Base-by-base conservation (phyloP, 2,797 vertebrate species). In the Poliocrania exsul region DNA sequence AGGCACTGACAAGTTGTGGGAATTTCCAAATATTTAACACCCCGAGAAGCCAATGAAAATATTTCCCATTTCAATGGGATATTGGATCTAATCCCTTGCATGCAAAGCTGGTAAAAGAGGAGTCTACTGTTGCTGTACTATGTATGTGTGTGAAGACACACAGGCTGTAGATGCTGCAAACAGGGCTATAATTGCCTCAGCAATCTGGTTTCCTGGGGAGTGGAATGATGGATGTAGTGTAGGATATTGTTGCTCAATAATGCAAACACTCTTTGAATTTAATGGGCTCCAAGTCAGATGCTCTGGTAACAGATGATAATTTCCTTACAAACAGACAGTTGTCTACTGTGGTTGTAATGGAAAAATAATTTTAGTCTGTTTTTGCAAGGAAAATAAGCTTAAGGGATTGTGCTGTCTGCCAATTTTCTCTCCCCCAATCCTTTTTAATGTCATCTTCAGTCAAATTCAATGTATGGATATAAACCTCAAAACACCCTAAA, bases 281-380 rank as follows among this genome's bases (percentile, higher is more conserved):
- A 81, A 81, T 78, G 29, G 42, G 37, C 17, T 94, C 72, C 69
- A 62, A 81, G 40, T 91, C 58, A 93, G 65, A 86, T 83, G 47
- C 89, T 86, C 42, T 75, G 65, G 51, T 81, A 96, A 86, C 58
- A 89, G 49, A 92, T 78, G 65, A 82, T 78, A 65, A n/a, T 44
- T 87, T 73, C 54, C 54, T 86, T 86, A 58, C 37, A 85, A 49
- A 70, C 78, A 95, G 88, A 77, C 44, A 80, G 35, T 71, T 92
- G 86, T 80, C 84, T 92, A 53, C 71, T 0, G 0, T 71, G 42
- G 26, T 35, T 81, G 79, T 72, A 96, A 93, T 92, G 79, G 89
- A 86, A 96, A 94, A 96, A 92, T 78, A 37, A 86, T 90, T 92
- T 90, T 81, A 83, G 80, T 46, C 85, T 92, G 82, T 3, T 91